phyloP scores from a whole-genome alignment of 2,888 invertebrate genomes.

The Julus scanicus region DNA sequence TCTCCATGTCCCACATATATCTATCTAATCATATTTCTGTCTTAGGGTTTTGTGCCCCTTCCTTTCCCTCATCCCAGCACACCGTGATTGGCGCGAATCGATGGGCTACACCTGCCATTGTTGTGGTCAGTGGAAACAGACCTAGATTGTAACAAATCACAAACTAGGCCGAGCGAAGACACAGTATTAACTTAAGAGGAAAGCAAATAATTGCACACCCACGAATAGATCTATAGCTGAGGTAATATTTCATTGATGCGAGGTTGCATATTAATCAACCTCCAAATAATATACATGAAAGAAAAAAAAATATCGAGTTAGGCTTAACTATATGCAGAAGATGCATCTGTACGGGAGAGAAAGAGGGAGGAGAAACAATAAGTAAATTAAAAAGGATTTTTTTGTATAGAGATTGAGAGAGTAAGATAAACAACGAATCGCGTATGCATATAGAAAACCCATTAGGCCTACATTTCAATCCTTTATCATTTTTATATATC shows the following conservation, averaged over 20 bases:
- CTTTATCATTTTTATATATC: slow-evolving; percentile 43
- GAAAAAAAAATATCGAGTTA: neutral
- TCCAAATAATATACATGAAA: neutral
- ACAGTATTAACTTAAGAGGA: neutral
- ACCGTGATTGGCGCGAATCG: neutral
- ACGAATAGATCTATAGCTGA: neutral
- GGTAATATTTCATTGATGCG: neutral
- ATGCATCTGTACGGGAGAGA: neutral
- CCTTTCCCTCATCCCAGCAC: neutral
- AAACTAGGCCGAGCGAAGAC: neutral
- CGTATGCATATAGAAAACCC: slow-evolving; percentile 35
- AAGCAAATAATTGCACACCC: slow-evolving; percentile 5
- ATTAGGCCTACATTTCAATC: slow-evolving; percentile 47
- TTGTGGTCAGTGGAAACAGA: neutral
- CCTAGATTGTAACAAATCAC: neutral
- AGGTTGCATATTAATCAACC: neutral
- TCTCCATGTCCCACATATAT: neutral
- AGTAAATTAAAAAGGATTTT: slow-evolving; percentile 46
- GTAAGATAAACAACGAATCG: slow-evolving; percentile 37
- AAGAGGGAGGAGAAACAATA: slow-evolving; percentile 31
- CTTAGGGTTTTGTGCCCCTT: slow-evolving; percentile 4
- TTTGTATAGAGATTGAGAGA: slow-evolving; percentile 22
- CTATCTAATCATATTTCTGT: slow-evolving; percentile 3
- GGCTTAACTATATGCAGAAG: neutral
- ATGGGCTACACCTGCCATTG: neutral